Percentiles rank a stretch among this genome's conserved stretches.
Conservation (phyloP, 92 coral and sea anemone genomes). For the Plumapathes pennacea region DNA sequence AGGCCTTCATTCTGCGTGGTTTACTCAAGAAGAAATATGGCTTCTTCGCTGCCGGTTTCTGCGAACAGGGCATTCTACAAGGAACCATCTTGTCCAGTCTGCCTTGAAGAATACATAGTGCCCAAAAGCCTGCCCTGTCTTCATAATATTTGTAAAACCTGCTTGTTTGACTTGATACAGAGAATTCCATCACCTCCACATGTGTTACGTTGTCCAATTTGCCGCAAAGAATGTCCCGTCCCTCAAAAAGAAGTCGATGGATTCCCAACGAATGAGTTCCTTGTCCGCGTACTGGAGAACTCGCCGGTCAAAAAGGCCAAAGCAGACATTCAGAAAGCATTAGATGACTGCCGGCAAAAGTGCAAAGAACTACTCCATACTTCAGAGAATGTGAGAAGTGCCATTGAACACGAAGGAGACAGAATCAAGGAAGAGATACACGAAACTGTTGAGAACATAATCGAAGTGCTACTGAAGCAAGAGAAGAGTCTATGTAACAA, state of each 20-base stretch:
- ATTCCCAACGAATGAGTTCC: conserved; percentile 42
- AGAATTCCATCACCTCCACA: conserved; percentile 11
- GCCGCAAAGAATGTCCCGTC: conserved; percentile 52
- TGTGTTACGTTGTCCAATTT: conserved; percentile 55
- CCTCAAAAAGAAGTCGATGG: conserved; percentile 56
- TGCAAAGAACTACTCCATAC: conserved; percentile 25
- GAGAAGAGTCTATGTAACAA: conserved; percentile 52
- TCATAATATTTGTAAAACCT: conserved; percentile 66
- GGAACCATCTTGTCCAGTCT: conserved; percentile 62
- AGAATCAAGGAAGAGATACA: conserved; percentile 50
- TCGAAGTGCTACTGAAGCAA: conserved; percentile 63
- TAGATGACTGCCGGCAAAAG: conserved; percentile 45
- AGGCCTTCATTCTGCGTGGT: no score
- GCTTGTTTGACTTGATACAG: conserved; percentile 56
- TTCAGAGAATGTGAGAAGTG: conserved; percentile 26
- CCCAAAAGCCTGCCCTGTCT: conserved; percentile 63
- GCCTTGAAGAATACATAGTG: conserved; percentile 63
- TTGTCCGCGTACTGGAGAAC: conserved; percentile 45
- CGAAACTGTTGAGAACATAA: conserved; percentile 66
- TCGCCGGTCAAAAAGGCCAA: conserved; percentile 64
- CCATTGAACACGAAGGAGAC: conserved; percentile 52
- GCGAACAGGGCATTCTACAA: conserved; percentile 36
- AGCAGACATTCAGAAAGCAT: conserved; percentile 50
- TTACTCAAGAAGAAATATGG: no score
- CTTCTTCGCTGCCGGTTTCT: conserved; percentile 23